Conservation (phyloP, 2,113 vertebrate species). For the Tamias sibiricus region DNA sequence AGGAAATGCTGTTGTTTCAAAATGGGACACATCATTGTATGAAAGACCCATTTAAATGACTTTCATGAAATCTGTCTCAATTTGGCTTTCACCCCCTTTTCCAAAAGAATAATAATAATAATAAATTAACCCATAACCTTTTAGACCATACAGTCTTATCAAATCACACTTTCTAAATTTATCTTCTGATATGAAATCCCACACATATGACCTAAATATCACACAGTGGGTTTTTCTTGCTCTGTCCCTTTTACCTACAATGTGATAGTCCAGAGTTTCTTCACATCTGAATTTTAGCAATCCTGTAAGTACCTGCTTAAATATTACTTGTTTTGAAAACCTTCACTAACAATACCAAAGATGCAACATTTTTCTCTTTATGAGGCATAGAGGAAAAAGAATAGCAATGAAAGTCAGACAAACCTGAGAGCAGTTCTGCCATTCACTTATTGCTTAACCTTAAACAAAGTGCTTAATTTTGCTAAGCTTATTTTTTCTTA, state of each 20-base stretch:
- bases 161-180: too few relatives aligned
- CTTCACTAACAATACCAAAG: not conserved
- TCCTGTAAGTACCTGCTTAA: not conserved
- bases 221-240: too few relatives aligned
- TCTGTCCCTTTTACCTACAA: too few relatives aligned
- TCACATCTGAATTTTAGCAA: not conserved
- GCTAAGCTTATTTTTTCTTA: not conserved
- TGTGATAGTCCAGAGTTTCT: not conserved
- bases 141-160: too few relatives aligned
- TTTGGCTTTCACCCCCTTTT: too few relatives aligned
- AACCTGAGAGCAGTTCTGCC: not conserved
- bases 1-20: too few relatives aligned
- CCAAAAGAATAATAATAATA: too few relatives aligned
- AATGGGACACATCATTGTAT: too few relatives aligned
- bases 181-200: too few relatives aligned
- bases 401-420: not conserved
- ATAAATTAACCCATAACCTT: too few relatives aligned
- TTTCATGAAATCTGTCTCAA: too few relatives aligned
- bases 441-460: not conserved
- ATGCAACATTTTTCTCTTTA: not conserved
- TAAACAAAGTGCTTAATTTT: not conserved
- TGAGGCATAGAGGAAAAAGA: not conserved
- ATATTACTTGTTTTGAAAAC: not conserved
- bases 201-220: too few relatives aligned
- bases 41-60: not conserved